Evolutionary conservation across 2,797 vertebrate genomes (phyloP), one percentile per base, ranked within the genome.

Genomic region (Graptemys geographica): DNA sequence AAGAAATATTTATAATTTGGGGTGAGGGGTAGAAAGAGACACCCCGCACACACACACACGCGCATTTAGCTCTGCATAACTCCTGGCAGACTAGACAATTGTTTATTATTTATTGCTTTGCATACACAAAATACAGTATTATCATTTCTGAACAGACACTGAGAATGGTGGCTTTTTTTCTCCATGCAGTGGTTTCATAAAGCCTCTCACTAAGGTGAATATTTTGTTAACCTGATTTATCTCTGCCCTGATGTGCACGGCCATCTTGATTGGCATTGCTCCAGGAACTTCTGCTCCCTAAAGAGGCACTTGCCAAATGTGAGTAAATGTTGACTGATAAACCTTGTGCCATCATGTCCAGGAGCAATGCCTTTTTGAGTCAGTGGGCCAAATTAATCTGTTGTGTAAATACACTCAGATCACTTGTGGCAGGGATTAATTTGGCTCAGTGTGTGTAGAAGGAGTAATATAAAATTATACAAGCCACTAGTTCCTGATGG

Each of bases 131-230:
- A 47, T 8, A 49, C 31, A 47, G 18, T 33, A 11, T 27, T 16
- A 11, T 12, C 1, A 0, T 51, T 83, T 79, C 56, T 74, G 79
- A 31, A 52, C 33, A 12, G 1, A 49, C 0, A 1, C 2, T 3
- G 0, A 0, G 51, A 47, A 8, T 1, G 0, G 87, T 79, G 57
- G 6, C 21, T n/a, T 5, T 0, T 84, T 56, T 85, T 2, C n/a
- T 74, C 52, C 0, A 2, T 0, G 0, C 1, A 0, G 1, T 1
- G 65, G 6, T 78, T 41, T 84, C 72, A 15, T 2, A 10, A 55
- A 19, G 0, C 25, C 5, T 0, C 8, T 72, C 0, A 3, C 31
- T 37, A 10, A 82, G 78, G 62, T 16, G 53, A 51, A 37, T 11
- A 7, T 0, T 0, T 12, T 3, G 55, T 37, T 1, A 7, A 3